A percentile compares a stretch with the other conserved stretches of the same genome.
phyloP scores from a whole-genome alignment of 2,113 vertebrate genomes.

The Oryzias javanicus region DNA sequence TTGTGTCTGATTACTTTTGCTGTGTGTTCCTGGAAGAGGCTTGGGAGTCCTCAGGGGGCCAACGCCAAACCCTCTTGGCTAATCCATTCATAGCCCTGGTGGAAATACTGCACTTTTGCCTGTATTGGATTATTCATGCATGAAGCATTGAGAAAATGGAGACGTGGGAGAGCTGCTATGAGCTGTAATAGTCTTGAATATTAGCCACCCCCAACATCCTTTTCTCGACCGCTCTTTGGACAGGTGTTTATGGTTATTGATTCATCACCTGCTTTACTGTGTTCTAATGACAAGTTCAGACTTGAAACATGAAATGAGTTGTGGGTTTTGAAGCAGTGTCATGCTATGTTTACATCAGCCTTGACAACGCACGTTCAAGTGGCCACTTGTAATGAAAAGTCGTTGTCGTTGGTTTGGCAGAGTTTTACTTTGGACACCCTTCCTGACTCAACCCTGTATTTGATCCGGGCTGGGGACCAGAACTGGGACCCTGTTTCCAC shows the following conservation, averaged over 20 bases:
- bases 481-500: too few species aligned
- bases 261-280: constrained; percentile 16
- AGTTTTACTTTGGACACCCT: too few species aligned
- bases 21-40: constrained; percentile 58
- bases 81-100: constrained; percentile 36
- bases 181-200: constrained; percentile 58
- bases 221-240: constrained; percentile 11
- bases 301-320: constrained; percentile 11
- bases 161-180: constrained; percentile 62
- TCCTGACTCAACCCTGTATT: too few species aligned
- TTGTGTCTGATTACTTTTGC: constrained; percentile 69
- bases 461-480: too few species aligned
- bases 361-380: too few species aligned
- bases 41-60: constrained; percentile 47
- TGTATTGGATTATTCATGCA: constrained; percentile 68
- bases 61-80: constrained; percentile 27
- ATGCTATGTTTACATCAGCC: too few species aligned
- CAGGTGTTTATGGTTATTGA: constrained; percentile 14
- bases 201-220: constrained; percentile 30
- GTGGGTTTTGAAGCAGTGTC: constrained; percentile 1
- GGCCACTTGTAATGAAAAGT: too few species aligned
- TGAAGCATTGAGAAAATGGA: constrained; percentile 64
- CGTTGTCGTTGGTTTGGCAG: too few species aligned
- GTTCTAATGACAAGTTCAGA: constrained; percentile 5
- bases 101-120: constrained; percentile 64